These are phyloP conservation scores for Leptinotarsa undecemlineata DNA, from an alignment of 1,140 invertebrate genomes.

Conservation along the genomic window DNA sequence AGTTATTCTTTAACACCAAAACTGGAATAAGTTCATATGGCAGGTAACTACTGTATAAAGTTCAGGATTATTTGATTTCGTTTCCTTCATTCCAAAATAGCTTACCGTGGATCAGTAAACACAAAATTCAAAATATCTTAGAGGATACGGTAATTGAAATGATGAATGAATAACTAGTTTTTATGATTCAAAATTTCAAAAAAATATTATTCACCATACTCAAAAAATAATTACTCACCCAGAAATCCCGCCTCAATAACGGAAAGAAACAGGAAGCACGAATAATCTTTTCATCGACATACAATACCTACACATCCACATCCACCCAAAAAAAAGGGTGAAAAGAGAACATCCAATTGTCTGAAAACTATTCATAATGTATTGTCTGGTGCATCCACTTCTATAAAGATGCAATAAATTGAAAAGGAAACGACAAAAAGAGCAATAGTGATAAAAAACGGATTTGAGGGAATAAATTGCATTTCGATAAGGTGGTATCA, in stretches of 20 bases:
- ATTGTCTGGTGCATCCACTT: background rate
- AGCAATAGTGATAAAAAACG: no score
- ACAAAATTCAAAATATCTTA: no score
- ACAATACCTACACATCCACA: background rate
- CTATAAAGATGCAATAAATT: background rate
- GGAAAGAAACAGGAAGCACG: background rate
- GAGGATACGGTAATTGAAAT: no score
- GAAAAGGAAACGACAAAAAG: background rate
- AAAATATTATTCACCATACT: no score
- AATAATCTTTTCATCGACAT: background rate
- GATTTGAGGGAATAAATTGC: background rate
- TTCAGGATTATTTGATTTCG: no score
- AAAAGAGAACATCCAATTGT: slow-evolving; percentile 6
- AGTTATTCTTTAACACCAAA: no score
- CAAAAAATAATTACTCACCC: background rate
- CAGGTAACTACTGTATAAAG: no score
- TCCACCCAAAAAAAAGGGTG: background rate
- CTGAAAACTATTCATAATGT: background rate
- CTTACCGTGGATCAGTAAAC: no score
- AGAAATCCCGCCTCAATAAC: background rate
- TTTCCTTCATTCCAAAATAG: no score
- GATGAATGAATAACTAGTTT: no score
- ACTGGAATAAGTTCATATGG: no score
- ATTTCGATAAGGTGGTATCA: background rate
- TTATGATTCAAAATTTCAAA: no score